Percentiles rank a stretch among this genome's conserved stretches.
Conservation (phyloP, 2,888 invertebrate genomes). For the Hoplodrina ambigua region DNA sequence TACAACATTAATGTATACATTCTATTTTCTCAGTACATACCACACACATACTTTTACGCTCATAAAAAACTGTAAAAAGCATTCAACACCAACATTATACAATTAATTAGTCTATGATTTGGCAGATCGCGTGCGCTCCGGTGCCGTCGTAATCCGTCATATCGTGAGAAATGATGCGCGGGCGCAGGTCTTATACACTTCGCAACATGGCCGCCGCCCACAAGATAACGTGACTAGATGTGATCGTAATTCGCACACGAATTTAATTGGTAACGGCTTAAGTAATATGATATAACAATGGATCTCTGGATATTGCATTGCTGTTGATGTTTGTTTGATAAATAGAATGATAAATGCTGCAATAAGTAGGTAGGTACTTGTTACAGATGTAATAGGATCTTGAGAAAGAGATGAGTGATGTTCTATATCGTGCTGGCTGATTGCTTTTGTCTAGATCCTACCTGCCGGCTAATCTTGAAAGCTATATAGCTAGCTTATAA, state of each 20-base stretch:
- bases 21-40: conserved; percentile 11
- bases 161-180: conserved; percentile 67
- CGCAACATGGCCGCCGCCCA: conserved; percentile 46
- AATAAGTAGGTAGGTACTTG: conserved; percentile 23
- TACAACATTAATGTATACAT: neutral
- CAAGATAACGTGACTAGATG: conserved; percentile 57
- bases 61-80: conserved; percentile 34
- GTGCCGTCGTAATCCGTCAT: conserved; percentile 55
- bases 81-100: conserved; percentile 49
- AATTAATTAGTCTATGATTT: conserved; percentile 63
- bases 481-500: neutral
- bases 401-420: conserved; percentile 32
- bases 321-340: conserved; percentile 50
- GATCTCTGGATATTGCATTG: conserved; percentile 49
- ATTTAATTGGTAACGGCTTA: conserved; percentile 63
- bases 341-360: conserved; percentile 48
- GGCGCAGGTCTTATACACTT: conserved; percentile 33
- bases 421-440: conserved; percentile 22
- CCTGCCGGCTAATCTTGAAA: neutral
- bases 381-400: conserved; percentile 16
- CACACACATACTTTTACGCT: neutral
- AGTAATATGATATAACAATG: conserved; percentile 65
- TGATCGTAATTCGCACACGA: conserved; percentile 55
- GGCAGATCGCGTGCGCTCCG: conserved; percentile 62
- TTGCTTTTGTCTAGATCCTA: conserved; percentile 14